Evolutionary conservation across 2,797 vertebrate species (phyloP).

Genomic region (Phoxinus dragarum): DNA sequence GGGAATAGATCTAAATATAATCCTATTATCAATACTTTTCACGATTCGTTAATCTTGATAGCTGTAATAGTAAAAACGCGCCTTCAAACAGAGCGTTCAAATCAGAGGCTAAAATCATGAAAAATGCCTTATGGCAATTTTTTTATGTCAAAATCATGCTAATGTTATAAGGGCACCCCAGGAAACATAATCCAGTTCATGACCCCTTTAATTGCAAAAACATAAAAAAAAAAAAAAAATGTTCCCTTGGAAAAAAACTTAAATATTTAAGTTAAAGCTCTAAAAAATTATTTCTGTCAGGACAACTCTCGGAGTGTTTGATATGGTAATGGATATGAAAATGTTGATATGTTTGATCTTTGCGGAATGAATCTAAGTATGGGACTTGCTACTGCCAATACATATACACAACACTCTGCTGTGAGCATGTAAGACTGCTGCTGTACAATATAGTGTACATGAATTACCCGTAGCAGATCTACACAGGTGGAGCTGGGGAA

Average conservation of each 20-base stretch:
- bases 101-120: no score
- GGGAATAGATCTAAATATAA: no score
- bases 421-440: not conserved
- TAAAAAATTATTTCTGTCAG: not conserved
- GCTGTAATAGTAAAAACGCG: no score
- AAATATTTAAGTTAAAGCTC: not conserved
- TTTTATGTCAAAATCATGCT: no score
- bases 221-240: not conserved
- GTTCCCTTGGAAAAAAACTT: not conserved
- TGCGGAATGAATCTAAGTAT: not conserved
- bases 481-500: not conserved
- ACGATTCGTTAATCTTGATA: no score
- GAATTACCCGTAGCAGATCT: not conserved
- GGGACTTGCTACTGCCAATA: not conserved
- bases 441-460: not conserved
- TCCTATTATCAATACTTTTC: no score
- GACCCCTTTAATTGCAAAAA: not conserved
- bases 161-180: no score
- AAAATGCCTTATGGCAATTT: no score
- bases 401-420: not conserved
- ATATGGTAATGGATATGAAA: not conserved
- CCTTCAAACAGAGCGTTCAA: no score
- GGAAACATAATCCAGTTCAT: no score
- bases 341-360: not conserved
- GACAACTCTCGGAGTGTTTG: not conserved